Percentiles rank a stretch among this genome's conserved stretches.
Conservation (phyloP, 35 echinoderm and acorn worm genomes). For the Apostichopus californicus region DNA sequence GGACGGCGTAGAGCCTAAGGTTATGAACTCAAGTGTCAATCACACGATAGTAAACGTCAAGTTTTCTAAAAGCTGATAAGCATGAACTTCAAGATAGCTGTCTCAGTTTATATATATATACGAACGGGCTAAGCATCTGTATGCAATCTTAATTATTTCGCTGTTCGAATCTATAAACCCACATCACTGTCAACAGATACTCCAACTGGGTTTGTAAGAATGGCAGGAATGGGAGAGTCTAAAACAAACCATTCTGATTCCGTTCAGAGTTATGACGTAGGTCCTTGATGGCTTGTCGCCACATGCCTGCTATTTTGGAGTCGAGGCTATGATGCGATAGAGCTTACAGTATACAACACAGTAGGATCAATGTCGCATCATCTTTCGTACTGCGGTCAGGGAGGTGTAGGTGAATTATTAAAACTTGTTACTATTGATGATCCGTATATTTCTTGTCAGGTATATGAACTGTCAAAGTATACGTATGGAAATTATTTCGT, state of each 20-base stretch:
- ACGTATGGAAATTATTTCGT: too few relatives aligned
- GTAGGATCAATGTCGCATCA: not conserved
- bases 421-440: too few relatives aligned
- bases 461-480: too few relatives aligned
- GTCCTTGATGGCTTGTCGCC: constrained; percentile 10
- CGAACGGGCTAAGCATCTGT: not conserved
- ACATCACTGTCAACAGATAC: constrained; percentile 51
- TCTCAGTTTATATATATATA: not conserved
- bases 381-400: too few relatives aligned
- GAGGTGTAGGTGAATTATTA: too few relatives aligned
- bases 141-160: constrained; percentile 27
- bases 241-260: constrained; percentile 22
- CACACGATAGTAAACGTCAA: constrained; percentile 7
- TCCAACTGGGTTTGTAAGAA: constrained; percentile 33
- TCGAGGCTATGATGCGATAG: not conserved
- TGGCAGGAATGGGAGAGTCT: constrained; percentile 26
- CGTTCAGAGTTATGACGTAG: constrained; percentile 40
- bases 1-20: constrained; percentile 6
- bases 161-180: constrained; percentile 32
- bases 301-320: constrained; percentile 10
- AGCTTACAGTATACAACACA: not conserved
- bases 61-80: not conserved
- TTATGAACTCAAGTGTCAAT: constrained; percentile 28
- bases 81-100: constrained; percentile 33
- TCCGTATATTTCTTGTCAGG: too few relatives aligned